These are phyloP conservation scores for Busseola fusca DNA, from an alignment of 2,888 invertebrate genomes.

Conservation along the genomic window DNA sequence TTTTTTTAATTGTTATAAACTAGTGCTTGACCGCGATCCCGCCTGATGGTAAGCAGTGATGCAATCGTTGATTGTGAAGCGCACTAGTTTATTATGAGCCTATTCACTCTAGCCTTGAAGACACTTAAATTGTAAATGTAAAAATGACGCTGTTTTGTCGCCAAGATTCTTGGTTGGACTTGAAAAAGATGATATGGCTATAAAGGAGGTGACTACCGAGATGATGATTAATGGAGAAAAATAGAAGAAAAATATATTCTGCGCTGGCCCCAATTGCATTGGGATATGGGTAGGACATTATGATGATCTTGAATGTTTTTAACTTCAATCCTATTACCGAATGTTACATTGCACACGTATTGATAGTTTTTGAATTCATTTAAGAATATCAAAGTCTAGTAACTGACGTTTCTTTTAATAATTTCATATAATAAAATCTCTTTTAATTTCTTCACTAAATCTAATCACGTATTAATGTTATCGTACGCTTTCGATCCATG, in stretches of 20 bases:
- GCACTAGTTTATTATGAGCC: no score
- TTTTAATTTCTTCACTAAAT: conserved; percentile 46
- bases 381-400: not conserved
- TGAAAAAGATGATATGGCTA: not conserved
- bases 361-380: not conserved
- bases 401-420: not conserved
- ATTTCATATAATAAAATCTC: conserved; percentile 8
- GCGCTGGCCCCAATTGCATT: not conserved
- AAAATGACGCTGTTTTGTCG: not conserved
- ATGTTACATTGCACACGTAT: not conserved
- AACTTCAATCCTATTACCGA: not conserved
- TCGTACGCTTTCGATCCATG: conserved; percentile 60
- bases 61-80: no score
- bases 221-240: not conserved
- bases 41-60: no score
- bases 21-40: no score
- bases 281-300: not conserved
- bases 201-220: not conserved
- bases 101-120: no score
- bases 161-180: not conserved
- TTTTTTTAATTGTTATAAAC: no score
- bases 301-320: not conserved
- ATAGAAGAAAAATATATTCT: not conserved
- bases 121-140: no score
- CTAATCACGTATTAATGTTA: conserved; percentile 62